A percentile compares a stretch with the other conserved stretches of the same genome.
Evolutionary conservation across 2,113 vertebrate genomes (phyloP).

Genomic region (Synodontis membranacea): DNA sequence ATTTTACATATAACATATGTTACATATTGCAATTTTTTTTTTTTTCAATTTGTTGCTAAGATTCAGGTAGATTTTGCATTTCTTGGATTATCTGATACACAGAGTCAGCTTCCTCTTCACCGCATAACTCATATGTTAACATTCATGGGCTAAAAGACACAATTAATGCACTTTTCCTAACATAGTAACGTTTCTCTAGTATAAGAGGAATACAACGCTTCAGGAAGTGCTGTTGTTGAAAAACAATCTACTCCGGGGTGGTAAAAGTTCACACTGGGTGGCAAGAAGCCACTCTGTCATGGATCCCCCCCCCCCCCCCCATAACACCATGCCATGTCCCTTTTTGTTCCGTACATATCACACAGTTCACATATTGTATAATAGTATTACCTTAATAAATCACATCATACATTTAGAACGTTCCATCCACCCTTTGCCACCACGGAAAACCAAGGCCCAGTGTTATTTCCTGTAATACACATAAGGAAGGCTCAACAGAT

Average conservation of each 20-base stretch:
- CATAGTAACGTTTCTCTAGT: background rate
- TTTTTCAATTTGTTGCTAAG: too few species aligned
- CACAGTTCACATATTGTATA: background rate
- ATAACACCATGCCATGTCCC: background rate
- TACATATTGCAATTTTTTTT: background rate
- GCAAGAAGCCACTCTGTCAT: background rate
- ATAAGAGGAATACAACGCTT: background rate
- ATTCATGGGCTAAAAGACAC: too few species aligned
- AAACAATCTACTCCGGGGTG: background rate
- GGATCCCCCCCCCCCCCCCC: background rate
- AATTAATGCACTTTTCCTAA: background rate
- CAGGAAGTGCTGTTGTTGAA: background rate
- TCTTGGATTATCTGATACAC: background rate
- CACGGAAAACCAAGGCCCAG: background rate
- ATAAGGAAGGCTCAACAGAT: background rate
- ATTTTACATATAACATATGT: too few species aligned
- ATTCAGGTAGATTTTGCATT: background rate
- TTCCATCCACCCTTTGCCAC: background rate
- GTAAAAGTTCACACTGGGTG: background rate
- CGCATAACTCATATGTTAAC: background rate
- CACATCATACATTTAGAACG: background rate
- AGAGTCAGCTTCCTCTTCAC: background rate
- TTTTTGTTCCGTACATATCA: background rate
- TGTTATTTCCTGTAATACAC: constrained; percentile 14
- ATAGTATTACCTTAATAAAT: background rate